These are phyloP conservation scores for Chrysaora quinquecirrha DNA, from an alignment of 30 jellyfish, hydroid and myxozoan genomes.

Conservation along the genomic window DNA sequence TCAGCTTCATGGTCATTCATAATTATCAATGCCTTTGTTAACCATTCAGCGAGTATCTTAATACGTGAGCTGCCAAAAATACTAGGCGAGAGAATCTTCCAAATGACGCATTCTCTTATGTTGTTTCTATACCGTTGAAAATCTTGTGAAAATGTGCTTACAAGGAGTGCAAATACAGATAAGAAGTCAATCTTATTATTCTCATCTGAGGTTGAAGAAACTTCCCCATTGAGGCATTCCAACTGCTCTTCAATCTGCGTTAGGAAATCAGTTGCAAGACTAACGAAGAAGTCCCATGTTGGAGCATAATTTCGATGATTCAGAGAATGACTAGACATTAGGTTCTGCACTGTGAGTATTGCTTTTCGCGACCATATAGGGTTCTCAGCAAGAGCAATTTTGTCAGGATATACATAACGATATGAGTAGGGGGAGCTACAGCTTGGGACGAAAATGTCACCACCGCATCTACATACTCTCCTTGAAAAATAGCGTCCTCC, in stretches of 20 bases:
- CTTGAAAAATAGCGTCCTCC: slow-evolving; percentile 26
- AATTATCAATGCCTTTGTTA: neutral
- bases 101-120: slow-evolving; percentile 5
- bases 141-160: slow-evolving; percentile 28
- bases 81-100: slow-evolving; percentile 49
- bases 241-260: neutral
- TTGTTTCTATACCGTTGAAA: slow-evolving; percentile 12
- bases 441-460: slow-evolving; percentile 21
- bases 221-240: neutral
- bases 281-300: slow-evolving; percentile 41
- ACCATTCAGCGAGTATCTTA: slow-evolving; percentile 21
- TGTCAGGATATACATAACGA: slow-evolving; percentile 32
- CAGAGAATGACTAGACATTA: slow-evolving; percentile 17
- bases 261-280: slow-evolving; percentile 9
- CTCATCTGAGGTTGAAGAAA: neutral
- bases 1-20: neutral
- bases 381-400: slow-evolving; percentile 13
- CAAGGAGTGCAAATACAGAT: neutral
- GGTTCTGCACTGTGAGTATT: slow-evolving; percentile 7
- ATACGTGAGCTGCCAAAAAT: slow-evolving; percentile 40
- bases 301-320: slow-evolving; percentile 40
- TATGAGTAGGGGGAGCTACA: slow-evolving; percentile 44
- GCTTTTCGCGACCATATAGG: slow-evolving; percentile 18
- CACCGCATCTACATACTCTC: slow-evolving; percentile 26
- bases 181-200: neutral